phyloP scores from a whole-genome alignment of 1,140 invertebrate genomes.

The Planococcus citri region DNA sequence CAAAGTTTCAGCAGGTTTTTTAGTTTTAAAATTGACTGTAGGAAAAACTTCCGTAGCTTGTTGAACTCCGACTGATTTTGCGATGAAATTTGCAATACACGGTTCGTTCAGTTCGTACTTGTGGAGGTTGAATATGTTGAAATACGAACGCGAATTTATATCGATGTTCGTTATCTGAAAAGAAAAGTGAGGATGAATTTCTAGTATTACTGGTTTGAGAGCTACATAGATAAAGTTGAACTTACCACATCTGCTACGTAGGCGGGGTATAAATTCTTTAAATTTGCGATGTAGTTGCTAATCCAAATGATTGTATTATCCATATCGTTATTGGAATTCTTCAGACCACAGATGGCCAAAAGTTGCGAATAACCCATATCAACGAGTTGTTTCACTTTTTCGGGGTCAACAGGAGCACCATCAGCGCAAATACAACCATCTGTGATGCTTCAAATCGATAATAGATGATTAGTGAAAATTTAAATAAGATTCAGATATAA shows the following conservation, averaged over 20 bases:
- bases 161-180: not conserved
- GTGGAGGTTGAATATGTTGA: not conserved
- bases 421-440: conserved; percentile 37
- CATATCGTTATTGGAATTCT: conserved; percentile 51
- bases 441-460: conserved; percentile 22
- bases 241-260: not conserved
- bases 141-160: not conserved
- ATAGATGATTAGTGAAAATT: too few species aligned
- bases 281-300: conserved; percentile 41
- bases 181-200: too few species aligned
- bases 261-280: not conserved
- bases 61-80: not conserved
- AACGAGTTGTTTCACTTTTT: conserved; percentile 41
- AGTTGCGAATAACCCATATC: conserved; percentile 52
- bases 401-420: conserved; percentile 39
- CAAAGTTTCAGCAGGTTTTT: too few species aligned
- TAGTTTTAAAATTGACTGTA: too few species aligned
- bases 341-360: conserved; percentile 43
- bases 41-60: not conserved
- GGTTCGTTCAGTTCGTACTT: not conserved
- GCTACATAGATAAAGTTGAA: too few species aligned
- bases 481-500: not conserved
- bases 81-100: not conserved
- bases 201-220: too few species aligned
- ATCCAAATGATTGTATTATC: conserved; percentile 49